phyloP scores from a whole-genome alignment of 2,113 vertebrate species.

The Sylvietta virens region DNA sequence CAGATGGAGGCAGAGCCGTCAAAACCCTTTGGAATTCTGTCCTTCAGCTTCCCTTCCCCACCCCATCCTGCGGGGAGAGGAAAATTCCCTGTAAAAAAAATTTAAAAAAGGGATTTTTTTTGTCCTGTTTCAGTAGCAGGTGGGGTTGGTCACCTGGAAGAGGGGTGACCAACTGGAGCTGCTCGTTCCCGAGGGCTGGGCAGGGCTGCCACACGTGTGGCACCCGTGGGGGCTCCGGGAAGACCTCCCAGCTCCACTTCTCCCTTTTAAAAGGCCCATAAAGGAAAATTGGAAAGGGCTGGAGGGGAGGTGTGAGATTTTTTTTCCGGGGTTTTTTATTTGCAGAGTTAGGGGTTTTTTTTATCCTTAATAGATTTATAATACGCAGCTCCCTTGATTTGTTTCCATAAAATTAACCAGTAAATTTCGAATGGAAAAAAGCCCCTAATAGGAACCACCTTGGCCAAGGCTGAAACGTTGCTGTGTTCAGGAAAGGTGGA shows the following conservation, averaged over 20 bases:
- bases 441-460: conserved; percentile 36
- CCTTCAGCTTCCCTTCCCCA: background rate
- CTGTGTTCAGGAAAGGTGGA: background rate
- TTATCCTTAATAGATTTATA: conserved; percentile 60
- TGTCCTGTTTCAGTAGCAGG: background rate
- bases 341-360: background rate
- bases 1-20: background rate
- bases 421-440: conserved; percentile 61
- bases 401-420: conserved; percentile 58
- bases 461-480: background rate
- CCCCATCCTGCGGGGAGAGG: background rate
- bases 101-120: background rate
- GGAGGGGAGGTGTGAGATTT: conserved; percentile 42
- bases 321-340: background rate
- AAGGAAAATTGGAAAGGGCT: conserved; percentile 38
- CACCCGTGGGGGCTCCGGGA: background rate
- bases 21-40: background rate
- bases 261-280: conserved; percentile 15
- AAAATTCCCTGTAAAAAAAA: rapidly evolving
- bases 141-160: background rate
- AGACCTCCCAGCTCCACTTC: conserved; percentile 8
- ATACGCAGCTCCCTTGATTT: conserved; percentile 43
- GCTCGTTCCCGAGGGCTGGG: rapidly evolving
- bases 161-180: too few relatives aligned
- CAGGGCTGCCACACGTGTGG: background rate